phyloP scores from a whole-genome alignment of 2,113 vertebrate genomes.

The Thamnaconus septentrionalis region DNA sequence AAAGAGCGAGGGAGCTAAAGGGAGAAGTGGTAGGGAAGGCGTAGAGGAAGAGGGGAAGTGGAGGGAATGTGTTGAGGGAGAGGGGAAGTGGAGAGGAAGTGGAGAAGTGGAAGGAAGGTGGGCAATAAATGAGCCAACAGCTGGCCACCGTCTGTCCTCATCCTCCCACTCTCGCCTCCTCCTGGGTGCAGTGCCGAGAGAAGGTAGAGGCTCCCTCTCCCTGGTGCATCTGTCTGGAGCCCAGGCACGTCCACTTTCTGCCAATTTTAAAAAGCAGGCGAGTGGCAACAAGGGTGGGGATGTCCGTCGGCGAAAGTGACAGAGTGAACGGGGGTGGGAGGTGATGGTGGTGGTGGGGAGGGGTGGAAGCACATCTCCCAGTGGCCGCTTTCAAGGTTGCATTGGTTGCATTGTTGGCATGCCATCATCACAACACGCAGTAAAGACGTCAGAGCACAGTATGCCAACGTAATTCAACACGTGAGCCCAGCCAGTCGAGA shows the following conservation, averaged over 20 bases:
- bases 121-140: constrained; percentile 70
- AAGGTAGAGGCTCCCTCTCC: constrained; percentile 38
- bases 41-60: not conserved
- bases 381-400: too few relatives aligned
- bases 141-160: constrained; percentile 52
- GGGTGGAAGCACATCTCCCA: too few relatives aligned
- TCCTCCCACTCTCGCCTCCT: constrained; percentile 13
- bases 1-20: constrained; percentile 29
- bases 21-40: not conserved
- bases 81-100: not conserved
- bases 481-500: too few relatives aligned
- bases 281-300: constrained; percentile 30
- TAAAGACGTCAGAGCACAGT: too few relatives aligned
- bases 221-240: constrained; percentile 45
- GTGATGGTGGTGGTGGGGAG: too few relatives aligned
- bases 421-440: too few relatives aligned
- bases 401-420: too few relatives aligned
- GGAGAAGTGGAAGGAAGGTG: not conserved
- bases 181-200: constrained; percentile 22
- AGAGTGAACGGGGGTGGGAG: not conserved
- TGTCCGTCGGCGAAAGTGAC: constrained; percentile 27
- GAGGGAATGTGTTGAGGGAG: not conserved
- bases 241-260: constrained; percentile 34
- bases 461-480: too few relatives aligned
- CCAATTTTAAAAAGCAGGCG: constrained; percentile 20